Evolutionary conservation across 1,140 invertebrate genomes (phyloP), one percentile per base, ranked within the genome.

Genomic region (Teleopsis dalmanni): DNA sequence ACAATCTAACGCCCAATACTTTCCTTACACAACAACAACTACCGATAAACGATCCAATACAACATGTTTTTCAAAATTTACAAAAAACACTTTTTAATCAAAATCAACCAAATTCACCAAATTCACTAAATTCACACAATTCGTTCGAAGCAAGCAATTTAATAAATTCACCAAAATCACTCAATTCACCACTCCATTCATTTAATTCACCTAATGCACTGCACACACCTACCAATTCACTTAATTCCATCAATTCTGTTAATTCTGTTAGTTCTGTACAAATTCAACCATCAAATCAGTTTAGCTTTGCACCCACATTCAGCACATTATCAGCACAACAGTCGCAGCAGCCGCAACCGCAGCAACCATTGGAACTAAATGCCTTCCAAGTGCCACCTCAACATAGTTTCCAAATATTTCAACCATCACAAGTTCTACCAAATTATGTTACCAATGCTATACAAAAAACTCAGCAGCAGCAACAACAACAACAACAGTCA

Each of bases 21-120:
- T 63, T 63, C 19, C 36, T 33, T 36, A 40, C 47, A 21, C 46
- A 48, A 33, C 35, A 37, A 29, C 46, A 38, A 38, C 25, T 40
- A 35, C 46, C 46, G 19, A 16, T 35, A 14, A 50, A 45, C 40
- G 63, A 56, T 59, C 54, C 64, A 11, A 59, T 66, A 48, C 64
- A 67, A 46, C 62, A 67, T 54, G 60, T 65, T 57, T 67, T 65
- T 54, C 58, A 68, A 56, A 63, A 67, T 43, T 53, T 65, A 52
- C 64, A 67, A 54, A 60, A 67, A 60, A 57, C 54, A 40, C 36
- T 62, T 47, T 55, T 59, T 48, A 65, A 59, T 41, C 36, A 44
- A 50, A 53, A 46, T 11, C 25, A 38, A 19, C 13, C 34, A 3
- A 42, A 43, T 29, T 3, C 22, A 36, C 5, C 45, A 34, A 27